These are phyloP conservation scores for Phalacrocorax pelagicus DNA, from an alignment of 2,113 vertebrate genomes.

Conservation along the genomic window DNA sequence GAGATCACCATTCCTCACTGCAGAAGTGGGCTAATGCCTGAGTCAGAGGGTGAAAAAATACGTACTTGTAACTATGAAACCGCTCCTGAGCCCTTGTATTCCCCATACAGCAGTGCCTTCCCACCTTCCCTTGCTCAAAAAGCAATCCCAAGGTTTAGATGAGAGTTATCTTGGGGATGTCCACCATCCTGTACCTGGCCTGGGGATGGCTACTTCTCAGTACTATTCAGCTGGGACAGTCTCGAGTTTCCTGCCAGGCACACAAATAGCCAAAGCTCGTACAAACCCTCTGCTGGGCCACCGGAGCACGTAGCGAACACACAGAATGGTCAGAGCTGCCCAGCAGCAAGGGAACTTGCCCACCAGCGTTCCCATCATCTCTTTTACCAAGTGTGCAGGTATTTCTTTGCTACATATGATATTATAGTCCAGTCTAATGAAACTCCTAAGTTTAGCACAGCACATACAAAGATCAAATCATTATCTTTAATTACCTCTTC, in stretches of 20 bases:
- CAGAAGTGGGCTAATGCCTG: neutral
- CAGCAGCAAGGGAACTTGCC: neutral
- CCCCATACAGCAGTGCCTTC: neutral
- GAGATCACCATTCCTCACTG: neutral
- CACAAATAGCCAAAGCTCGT: neutral
- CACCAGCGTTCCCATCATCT: neutral
- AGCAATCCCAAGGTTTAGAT: neutral
- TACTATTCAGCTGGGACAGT: neutral
- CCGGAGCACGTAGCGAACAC: neutral
- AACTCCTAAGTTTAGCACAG: neutral
- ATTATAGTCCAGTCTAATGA: neutral
- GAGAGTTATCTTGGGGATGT: neutral
- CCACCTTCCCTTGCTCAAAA: neutral
- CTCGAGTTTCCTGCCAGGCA: neutral
- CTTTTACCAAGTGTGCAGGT: neutral
- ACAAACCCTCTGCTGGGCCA: neutral
- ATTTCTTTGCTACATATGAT: neutral
- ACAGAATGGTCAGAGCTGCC: neutral
- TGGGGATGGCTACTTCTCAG: neutral
- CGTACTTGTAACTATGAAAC: neutral
- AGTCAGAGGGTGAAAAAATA: neutral
- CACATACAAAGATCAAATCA: neutral
- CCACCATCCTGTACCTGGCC: neutral
- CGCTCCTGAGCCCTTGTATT: neutral
- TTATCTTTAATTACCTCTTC: neutral